Evolutionary conservation across 2,888 invertebrate genomes (phyloP).

Genomic region (Drosophila sordidula): DNA sequence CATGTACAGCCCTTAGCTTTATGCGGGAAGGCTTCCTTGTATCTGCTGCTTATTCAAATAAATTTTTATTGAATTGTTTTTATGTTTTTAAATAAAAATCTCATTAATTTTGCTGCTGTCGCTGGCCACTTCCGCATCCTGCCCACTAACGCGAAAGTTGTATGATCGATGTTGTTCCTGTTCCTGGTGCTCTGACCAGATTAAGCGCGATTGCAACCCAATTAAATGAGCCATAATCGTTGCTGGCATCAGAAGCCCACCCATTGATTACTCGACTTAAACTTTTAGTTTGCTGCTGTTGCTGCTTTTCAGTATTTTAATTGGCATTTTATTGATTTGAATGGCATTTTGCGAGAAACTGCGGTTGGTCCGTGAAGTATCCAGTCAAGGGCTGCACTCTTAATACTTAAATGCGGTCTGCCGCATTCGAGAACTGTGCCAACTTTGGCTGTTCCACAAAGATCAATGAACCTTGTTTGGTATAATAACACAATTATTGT

Average conservation of each 20-base stretch:
- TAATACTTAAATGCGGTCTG: constrained; percentile 43
- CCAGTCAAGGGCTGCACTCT: constrained; percentile 27
- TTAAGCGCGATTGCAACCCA: constrained; percentile 31
- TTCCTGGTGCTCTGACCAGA: constrained; percentile 23
- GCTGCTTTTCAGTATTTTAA: constrained; percentile 45
- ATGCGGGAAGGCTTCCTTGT: no score
- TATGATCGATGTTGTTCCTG: constrained; percentile 11
- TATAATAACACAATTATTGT: constrained; percentile 58
- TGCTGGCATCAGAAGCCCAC: constrained; percentile 8
- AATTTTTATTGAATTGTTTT: neutral
- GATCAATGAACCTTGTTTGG: constrained; percentile 60
- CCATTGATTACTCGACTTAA: constrained; percentile 43
- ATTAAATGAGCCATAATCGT: constrained; percentile 44
- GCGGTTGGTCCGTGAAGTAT: constrained; percentile 25
- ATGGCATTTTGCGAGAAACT: constrained; percentile 10
- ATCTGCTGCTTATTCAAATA: neutral
- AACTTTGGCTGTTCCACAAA: constrained; percentile 28
- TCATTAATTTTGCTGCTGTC: neutral
- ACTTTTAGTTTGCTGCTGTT: constrained; percentile 48
- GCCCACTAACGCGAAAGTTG: constrained; percentile 18
- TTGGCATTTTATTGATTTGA: constrained; percentile 64
- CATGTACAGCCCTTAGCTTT: no score
- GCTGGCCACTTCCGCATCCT: neutral
- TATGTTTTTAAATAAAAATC: neutral
- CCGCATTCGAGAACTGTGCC: constrained; percentile 47